Evolutionary conservation across 1,140 invertebrate genomes (phyloP), one percentile per base, ranked within the genome.

Genomic region (Magallana angulata): DNA sequence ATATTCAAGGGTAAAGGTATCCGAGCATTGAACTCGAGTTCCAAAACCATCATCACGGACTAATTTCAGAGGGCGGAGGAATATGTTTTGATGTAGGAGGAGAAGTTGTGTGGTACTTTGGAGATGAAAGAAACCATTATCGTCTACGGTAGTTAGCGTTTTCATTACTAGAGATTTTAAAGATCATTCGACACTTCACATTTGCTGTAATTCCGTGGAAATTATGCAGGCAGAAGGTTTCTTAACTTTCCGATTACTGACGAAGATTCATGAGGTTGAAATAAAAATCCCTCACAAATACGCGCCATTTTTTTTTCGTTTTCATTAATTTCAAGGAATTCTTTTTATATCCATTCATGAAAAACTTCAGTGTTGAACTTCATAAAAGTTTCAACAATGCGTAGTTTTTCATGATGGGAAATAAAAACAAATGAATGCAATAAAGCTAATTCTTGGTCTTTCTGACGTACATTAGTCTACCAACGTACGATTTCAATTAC

Each of bases 381-480:
- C 56, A 82, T 82, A 57, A 57, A 57, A 30, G 57, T 57, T 56
- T 76, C 68, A 76, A 76, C 68, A 76, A 12, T 36, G 24, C 18
- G 68, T 36, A 30, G 30, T 76, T 18, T 30, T 36, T 76, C 24
- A 76, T 76, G 24, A 76, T 30, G 24, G 57, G 60, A 18, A 16
- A 62, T 9, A 24, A 8, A 84, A 30, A 62, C 18, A 9, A 7
- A 18, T 80, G 30, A 24, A 60, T 4, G 18, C 60, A 60, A 84
- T n/a, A 84, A 60, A 18, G 58, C 24, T 84, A 84, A 84, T 84
- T 84, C 60, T 56, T 58, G 59, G 14, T 58, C 82, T 84, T 84
- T n/a, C 1, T 62, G 82, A 59, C 58, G 24, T 62, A 57, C 82
- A 84, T 84, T 36, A 84, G 58, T 59, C 82, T 36, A 57, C 58